Evolutionary conservation across 2,888 invertebrate genomes (phyloP).

Genomic region (Poecilus cupreus): DNA sequence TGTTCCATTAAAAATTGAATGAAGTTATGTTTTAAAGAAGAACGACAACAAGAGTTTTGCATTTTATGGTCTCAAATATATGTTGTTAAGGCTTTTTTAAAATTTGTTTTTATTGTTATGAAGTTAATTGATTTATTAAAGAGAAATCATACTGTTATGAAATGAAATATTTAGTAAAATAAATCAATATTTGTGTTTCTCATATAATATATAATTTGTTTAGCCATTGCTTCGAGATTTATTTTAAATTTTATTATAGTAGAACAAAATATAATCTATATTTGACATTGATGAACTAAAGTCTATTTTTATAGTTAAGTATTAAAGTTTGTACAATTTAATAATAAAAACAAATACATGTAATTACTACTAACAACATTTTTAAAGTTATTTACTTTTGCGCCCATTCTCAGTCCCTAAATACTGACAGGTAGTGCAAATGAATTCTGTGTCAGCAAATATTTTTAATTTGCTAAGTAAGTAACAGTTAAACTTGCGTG

Average conservation of each 20-base stretch:
- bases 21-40: background rate
- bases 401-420: background rate
- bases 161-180: conserved; percentile 23
- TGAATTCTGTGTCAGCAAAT: conserved; percentile 12
- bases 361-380: conserved; percentile 33
- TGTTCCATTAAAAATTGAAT: background rate
- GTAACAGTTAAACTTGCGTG: conserved; percentile 9
- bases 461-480: conserved; percentile 40
- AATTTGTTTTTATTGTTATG: conserved; percentile 40
- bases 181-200: conserved; percentile 26
- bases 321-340: conserved; percentile 45
- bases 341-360: conserved; percentile 42
- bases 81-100: conserved; percentile 38
- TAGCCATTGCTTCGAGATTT: conserved; percentile 12
- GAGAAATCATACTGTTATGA: conserved; percentile 20
- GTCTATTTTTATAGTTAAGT: conserved; percentile 45
- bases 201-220: conserved; percentile 3
- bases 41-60: conserved; percentile 3
- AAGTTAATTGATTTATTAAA: conserved; percentile 23
- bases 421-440: background rate
- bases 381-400: conserved; percentile 12
- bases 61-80: conserved; percentile 37
- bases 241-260: conserved; percentile 23
- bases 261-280: conserved; percentile 42
- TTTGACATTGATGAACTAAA: conserved; percentile 36